phyloP scores from a whole-genome alignment of 2,888 invertebrate genomes.

The Dryocosmus kuriphilus region DNA sequence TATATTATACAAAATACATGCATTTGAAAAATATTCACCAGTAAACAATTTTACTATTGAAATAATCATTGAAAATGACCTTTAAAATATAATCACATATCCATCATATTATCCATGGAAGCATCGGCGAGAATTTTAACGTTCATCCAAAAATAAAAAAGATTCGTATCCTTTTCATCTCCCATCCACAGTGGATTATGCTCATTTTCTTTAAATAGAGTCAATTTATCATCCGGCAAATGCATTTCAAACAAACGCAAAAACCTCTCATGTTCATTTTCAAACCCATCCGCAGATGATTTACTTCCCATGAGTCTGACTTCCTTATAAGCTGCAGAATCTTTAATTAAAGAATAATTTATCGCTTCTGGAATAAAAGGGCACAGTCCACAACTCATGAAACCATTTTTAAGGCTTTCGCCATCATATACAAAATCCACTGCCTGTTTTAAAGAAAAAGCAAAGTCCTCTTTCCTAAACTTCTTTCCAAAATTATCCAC shows the following conservation, averaged over 20 bases:
- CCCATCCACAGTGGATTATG: conserved; percentile 23
- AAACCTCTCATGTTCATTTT: neutral
- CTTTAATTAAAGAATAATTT: conserved; percentile 37
- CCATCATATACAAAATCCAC: conserved; percentile 40
- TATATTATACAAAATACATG: too few relatives aligned
- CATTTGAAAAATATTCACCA: too few relatives aligned
- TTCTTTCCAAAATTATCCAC: conserved; percentile 46
- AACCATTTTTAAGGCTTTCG: conserved; percentile 43
- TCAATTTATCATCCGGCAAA: conserved; percentile 32
- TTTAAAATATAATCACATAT: neutral
- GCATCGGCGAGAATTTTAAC: neutral
- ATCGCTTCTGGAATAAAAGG: conserved; percentile 51
- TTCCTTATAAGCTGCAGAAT: conserved; percentile 16
- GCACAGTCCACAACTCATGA: conserved; percentile 47
- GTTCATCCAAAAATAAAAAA: conserved; percentile 40
- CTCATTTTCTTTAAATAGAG: conserved; percentile 20
- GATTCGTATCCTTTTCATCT: conserved; percentile 32
- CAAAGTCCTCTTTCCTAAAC: conserved; percentile 44
- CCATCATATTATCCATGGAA: neutral
- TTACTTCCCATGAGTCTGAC: neutral
- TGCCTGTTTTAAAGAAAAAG: conserved; percentile 26
- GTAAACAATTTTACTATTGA: neutral
- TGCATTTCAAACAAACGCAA: conserved; percentile 8
- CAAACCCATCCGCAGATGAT: neutral
- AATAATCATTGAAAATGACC: neutral